Conservation (phyloP, 2,797 vertebrate genomes). For the Aotus griseimembra region DNA sequence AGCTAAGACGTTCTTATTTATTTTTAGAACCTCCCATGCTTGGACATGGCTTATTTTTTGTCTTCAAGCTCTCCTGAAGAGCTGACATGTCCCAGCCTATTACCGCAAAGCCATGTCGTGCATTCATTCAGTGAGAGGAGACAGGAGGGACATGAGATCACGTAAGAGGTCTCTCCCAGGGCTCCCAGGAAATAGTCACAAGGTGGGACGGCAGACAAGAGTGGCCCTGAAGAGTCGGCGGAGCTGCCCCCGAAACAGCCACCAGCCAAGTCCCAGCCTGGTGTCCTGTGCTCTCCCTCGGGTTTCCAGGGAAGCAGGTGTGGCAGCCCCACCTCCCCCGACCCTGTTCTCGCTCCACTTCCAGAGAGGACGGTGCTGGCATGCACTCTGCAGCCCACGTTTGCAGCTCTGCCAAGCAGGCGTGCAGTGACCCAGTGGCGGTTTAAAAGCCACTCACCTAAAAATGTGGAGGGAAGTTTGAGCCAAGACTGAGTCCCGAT, state of each 20-base stretch:
- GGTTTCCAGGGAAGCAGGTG: background rate
- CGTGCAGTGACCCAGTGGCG: background rate
- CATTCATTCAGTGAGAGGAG: background rate
- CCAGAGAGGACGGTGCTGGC: background rate
- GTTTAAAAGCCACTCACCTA: background rate
- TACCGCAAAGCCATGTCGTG: accelerated
- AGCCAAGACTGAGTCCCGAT: background rate
- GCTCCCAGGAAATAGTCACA: background rate
- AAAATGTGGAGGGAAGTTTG: background rate
- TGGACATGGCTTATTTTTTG: background rate
- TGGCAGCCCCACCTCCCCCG: accelerated
- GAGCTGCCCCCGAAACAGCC: accelerated
- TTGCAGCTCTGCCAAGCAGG: constrained; percentile 7
- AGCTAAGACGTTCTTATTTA: constrained; percentile 21
- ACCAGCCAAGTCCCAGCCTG: background rate
- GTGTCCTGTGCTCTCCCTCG: accelerated
- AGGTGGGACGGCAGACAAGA: background rate
- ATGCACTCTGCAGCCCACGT: background rate
- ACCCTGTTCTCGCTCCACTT: accelerated
- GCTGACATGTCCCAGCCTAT: accelerated
- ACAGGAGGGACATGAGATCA: background rate
- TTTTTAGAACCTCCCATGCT: constrained; percentile 23
- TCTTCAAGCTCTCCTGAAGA: background rate
- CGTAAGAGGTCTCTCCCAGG: too few species aligned
- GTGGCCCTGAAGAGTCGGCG: accelerated